A percentile compares a stretch with the other conserved stretches of the same genome.
These are phyloP conservation scores for Hemibagrus wyckioides DNA, from an alignment of 2,113 vertebrate genomes.

Conservation along the genomic window DNA sequence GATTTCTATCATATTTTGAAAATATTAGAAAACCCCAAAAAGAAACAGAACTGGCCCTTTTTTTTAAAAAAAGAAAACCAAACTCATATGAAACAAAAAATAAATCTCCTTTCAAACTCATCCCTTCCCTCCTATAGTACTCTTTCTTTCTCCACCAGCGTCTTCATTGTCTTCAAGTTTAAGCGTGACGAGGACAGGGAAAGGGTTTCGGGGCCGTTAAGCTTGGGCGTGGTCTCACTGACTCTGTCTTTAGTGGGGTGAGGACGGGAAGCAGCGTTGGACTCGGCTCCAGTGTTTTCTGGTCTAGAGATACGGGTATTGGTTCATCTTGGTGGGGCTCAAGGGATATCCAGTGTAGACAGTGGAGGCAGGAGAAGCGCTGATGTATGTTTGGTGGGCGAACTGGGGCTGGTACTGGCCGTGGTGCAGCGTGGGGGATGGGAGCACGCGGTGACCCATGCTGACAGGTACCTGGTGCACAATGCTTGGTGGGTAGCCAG, in stretches of 20 bases:
- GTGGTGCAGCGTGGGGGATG: constrained; percentile 92
- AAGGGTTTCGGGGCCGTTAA: constrained; percentile 36
- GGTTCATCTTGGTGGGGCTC: constrained; percentile 99
- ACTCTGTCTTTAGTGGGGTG: constrained; percentile 63
- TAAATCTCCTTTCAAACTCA: constrained; percentile 55
- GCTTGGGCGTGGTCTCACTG: constrained; percentile 67
- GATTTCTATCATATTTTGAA: too few relatives aligned
- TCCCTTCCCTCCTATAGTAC: constrained; percentile 55
- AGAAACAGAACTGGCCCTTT: constrained; percentile 68
- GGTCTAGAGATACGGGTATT: constrained; percentile 97
- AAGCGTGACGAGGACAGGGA: constrained; percentile 67
- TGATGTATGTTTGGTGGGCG: constrained; percentile 97
- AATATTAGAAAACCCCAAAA: constrained; percentile 37
- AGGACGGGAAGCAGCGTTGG: constrained; percentile 56
- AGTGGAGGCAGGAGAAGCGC: constrained; percentile 93
- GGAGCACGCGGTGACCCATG: constrained; percentile 92
- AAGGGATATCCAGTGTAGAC: constrained; percentile 99
- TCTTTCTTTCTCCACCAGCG: constrained; percentile 62
- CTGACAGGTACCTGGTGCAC: constrained; percentile 97
- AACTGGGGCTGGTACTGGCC: constrained; percentile 98
- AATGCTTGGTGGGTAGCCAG: constrained; percentile 89
- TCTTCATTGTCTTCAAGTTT: constrained; percentile 75
- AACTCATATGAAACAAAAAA: constrained; percentile 53
- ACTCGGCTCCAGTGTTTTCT: constrained; percentile 74
- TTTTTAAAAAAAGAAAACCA: constrained; percentile 41